These are phyloP conservation scores for Phoxinus dragarum DNA, from an alignment of 2,797 vertebrate species.

Conservation along the genomic window DNA sequence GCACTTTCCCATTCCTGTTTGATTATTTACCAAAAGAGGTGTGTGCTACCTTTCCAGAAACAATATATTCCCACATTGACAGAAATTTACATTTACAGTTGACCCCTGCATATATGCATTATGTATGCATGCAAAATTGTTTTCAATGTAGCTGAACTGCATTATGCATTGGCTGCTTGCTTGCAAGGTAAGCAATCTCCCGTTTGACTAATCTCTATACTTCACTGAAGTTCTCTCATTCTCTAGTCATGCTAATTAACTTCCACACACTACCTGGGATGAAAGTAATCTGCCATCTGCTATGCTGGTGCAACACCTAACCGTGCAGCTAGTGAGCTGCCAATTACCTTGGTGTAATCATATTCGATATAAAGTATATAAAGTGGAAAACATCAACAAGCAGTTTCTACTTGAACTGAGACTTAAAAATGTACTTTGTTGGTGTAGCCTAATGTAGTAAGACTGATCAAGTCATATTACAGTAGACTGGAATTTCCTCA, in stretches of 20 bases:
- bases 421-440: background rate
- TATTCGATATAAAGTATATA: background rate
- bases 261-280: background rate
- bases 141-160: slow-evolving; percentile 20
- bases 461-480: background rate
- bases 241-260: slow-evolving; percentile 38
- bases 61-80: slow-evolving; percentile 20
- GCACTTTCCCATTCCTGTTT: background rate
- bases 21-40: slow-evolving; percentile 17
- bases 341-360: background rate
- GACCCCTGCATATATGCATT: slow-evolving; percentile 18
- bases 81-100: slow-evolving; percentile 32
- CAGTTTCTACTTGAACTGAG: background rate
- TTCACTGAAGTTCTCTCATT: slow-evolving; percentile 6
- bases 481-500: background rate
- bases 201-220: slow-evolving; percentile 16
- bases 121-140: slow-evolving; percentile 14
- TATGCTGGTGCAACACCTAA: background rate
- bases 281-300: slow-evolving; percentile 18
- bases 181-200: slow-evolving; percentile 42
- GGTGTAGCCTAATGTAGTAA: background rate
- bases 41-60: background rate
- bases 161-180: slow-evolving; percentile 28
- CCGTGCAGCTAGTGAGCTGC: background rate
- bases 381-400: background rate